These are phyloP conservation scores for Pseudochromis fuscus DNA, from an alignment of 2,797 vertebrate species.

Conservation along the genomic window DNA sequence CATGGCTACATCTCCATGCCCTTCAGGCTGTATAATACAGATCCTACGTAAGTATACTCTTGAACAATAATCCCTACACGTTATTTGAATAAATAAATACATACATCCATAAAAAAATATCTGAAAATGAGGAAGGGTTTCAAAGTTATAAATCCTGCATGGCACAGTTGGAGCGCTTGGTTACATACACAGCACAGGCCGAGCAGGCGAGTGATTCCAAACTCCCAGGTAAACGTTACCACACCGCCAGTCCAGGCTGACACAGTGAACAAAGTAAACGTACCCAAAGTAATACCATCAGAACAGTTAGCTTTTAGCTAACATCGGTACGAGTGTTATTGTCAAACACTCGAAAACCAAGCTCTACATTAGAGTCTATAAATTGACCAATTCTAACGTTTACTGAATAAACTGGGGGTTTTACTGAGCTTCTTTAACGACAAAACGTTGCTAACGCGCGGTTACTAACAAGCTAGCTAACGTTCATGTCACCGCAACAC, in stretches of 20 bases:
- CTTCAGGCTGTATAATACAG: background rate
- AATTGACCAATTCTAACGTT: background rate
- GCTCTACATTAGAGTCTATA: too few species aligned
- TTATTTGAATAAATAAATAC: too few species aligned
- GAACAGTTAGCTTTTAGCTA: constrained; percentile 19
- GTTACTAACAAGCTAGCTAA: background rate
- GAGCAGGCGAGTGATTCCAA: background rate
- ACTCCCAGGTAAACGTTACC: accelerated
- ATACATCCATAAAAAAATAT: too few species aligned
- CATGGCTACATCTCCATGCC: background rate
- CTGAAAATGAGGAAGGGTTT: too few species aligned
- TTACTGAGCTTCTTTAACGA: background rate
- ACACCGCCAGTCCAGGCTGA: background rate
- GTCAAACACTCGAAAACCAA: background rate
- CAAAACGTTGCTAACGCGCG: background rate
- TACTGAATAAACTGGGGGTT: accelerated
- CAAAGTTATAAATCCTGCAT: too few species aligned
- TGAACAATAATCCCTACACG: too few species aligned
- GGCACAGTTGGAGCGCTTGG: background rate
- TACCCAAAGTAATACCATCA: background rate
- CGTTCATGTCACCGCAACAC: accelerated
- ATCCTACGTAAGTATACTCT: too few species aligned
- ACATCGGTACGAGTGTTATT: accelerated
- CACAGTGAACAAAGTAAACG: background rate
- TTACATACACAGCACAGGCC: accelerated